phyloP scores from a whole-genome alignment of 2,113 vertebrate species.

The Entomyzon cyanotis region DNA sequence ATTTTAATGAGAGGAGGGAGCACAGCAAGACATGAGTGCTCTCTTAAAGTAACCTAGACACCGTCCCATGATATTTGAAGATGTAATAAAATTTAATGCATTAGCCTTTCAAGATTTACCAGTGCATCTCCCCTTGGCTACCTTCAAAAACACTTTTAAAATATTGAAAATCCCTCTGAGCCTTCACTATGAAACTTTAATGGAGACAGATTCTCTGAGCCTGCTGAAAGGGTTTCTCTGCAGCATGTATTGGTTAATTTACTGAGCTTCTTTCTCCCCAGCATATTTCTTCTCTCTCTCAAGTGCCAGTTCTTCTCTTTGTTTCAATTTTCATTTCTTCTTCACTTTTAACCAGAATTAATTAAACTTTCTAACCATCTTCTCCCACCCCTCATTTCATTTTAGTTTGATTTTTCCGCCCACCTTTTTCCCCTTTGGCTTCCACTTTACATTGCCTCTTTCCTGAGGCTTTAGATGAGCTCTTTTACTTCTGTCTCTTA shows the following conservation, averaged over 20 bases:
- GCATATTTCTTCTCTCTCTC: background rate
- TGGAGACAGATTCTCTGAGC: background rate
- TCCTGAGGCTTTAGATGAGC: background rate
- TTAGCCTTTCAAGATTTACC: constrained; percentile 3
- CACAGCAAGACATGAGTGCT: background rate
- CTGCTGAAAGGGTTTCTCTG: constrained; percentile 1
- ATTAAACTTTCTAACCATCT: background rate
- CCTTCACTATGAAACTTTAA: constrained; percentile 45
- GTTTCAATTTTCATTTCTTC: constrained; percentile 25
- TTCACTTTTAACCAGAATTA: background rate
- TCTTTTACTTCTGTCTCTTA: background rate
- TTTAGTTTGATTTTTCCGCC: background rate
- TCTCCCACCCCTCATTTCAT: rapidly evolving
- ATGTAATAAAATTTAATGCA: background rate
- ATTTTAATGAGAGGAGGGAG: background rate
- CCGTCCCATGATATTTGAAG: background rate
- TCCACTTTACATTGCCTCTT: background rate
- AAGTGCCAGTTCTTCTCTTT: background rate
- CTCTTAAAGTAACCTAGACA: background rate
- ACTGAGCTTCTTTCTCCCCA: background rate
- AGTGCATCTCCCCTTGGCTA: background rate
- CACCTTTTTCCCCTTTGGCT: background rate
- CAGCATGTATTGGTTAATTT: background rate
- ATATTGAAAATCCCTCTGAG: constrained; percentile 49
- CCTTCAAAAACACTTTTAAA: constrained; percentile 36